Conservation (phyloP, 2,113 vertebrate species). For the Callopanchax toddi region DNA sequence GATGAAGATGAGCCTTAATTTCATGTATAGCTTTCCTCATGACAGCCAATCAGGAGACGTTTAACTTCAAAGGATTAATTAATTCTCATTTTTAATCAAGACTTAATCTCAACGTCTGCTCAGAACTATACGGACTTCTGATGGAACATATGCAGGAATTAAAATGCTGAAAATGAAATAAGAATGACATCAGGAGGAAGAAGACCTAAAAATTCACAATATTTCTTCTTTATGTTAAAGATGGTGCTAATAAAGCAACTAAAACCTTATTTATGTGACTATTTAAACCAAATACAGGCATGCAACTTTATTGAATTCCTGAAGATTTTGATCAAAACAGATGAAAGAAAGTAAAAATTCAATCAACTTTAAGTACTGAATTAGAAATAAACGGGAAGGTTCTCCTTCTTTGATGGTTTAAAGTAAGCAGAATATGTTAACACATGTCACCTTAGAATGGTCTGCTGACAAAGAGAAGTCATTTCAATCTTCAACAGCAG, state of each 20-base stretch:
- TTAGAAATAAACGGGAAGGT: neutral
- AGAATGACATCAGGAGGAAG: constrained; percentile 43
- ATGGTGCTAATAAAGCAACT: neutral
- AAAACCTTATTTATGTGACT: constrained; percentile 3
- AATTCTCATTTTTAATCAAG: constrained; percentile 60
- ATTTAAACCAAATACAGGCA: neutral
- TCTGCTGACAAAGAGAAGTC: constrained; percentile 2
- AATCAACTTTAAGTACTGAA: neutral
- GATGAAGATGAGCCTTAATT: constrained; percentile 2
- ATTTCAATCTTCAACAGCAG: constrained; percentile 6
- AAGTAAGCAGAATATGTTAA: constrained; percentile 16
- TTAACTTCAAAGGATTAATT: constrained; percentile 55
- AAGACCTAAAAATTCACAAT: neutral
- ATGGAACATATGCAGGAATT: constrained; percentile 50
- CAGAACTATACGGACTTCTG: constrained; percentile 29
- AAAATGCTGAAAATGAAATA: constrained; percentile 60
- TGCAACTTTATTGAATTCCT: constrained; percentile 5
- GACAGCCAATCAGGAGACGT: constrained; percentile 34
- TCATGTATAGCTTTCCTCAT: constrained; percentile 17
- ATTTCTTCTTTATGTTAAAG: too few species aligned
- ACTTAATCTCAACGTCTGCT: constrained; percentile 62
- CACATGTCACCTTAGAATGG: neutral
- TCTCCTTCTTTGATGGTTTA: too few species aligned
- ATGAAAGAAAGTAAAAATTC: too few species aligned
- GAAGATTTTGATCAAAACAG: too few species aligned